Evolutionary conservation across 2,113 vertebrate species (phyloP), one percentile per base, ranked within the genome.

Genomic region (Zeus faber): DNA sequence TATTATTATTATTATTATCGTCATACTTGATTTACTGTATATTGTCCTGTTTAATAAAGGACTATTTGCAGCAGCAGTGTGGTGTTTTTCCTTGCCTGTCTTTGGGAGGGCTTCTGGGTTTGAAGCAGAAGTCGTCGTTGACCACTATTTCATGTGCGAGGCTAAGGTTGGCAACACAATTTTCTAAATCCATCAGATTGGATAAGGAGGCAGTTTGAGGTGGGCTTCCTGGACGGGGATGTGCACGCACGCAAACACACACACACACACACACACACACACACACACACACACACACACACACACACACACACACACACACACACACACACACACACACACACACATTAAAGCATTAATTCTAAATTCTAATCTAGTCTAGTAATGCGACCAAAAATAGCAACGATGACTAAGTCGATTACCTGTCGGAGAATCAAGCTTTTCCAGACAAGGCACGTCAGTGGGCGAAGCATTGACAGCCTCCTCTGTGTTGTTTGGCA

Each of bases 371-470:
- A 14, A 37, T 37, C 33, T 37, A 14, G 3, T 49, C 62, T 65
- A 56, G 69, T 52, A 47, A 50, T 22, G 16, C 4, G 11, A 53
- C 55, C 50, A 58, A 22, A 57, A 67, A 64, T 22, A 39, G 7
- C 11, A 20, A 59, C 49, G n/a, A 20, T 49, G 39, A 60, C 63
- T 67, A 72, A 66, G 65, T 47, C 16, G 48, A 3, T 54, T 63
- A 85, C 84, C 84, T 72, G 64, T 67, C 16, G 79, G 82, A 59
- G 82, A 80, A 26, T 81, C 62, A 1, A 77, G 65, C 22, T 64
- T 67, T 29, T 86, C 77, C 57, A 86, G 76, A 51, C 52, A 27
- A 23, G 85, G 85, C 11, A 86, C 61, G 60, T 82, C 83, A 33
- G 51, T 10, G 0, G 68, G 51, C 47, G 60, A 50, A 22, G 68